phyloP scores from a whole-genome alignment of 2,113 vertebrate species.

The Pyxicephalus adspersus region DNA sequence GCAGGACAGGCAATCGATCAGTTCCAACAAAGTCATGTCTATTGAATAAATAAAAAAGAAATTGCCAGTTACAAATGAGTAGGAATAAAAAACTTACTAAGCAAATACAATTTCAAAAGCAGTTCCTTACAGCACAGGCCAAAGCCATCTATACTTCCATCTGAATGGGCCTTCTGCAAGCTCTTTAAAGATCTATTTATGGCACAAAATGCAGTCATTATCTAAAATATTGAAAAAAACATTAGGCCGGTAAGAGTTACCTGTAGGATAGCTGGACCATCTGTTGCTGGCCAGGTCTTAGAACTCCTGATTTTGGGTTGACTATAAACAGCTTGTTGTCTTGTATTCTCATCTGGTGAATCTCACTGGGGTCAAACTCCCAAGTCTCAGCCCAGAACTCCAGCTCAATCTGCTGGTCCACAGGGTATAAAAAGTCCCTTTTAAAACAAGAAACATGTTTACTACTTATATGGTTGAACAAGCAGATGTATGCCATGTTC shows the following conservation, averaged over 20 bases:
- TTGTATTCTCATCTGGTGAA: constrained; percentile 83
- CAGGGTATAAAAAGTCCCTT: constrained; percentile 89
- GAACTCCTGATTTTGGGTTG: constrained; percentile 78
- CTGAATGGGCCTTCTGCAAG: too few relatives aligned
- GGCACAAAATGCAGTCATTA: too few relatives aligned
- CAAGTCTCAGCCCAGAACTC: constrained; percentile 82
- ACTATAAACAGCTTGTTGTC: constrained; percentile 82
- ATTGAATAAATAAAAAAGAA: constrained; percentile 1
- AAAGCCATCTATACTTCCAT: too few relatives aligned
- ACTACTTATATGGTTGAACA: too few relatives aligned
- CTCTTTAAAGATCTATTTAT: too few relatives aligned
- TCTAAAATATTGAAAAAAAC: too few relatives aligned
- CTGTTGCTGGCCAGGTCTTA: constrained; percentile 80
- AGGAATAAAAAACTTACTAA: not conserved
- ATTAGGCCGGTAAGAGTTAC: constrained; percentile 65
- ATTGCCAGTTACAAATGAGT: not conserved
- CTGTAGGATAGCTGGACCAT: constrained; percentile 84
- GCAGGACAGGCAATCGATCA: constrained; percentile 81
- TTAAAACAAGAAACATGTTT: constrained; percentile 26
- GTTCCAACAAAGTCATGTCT: constrained; percentile 84
- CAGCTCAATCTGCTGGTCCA: constrained; percentile 85
- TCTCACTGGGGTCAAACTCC: constrained; percentile 76
- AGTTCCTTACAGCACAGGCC: too few relatives aligned
- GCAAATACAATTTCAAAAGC: not conserved
- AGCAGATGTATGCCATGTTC: too few relatives aligned